Evolutionary conservation across 2,888 invertebrate genomes (phyloP).

Genomic region (Rhorus exstirpatorius): DNA sequence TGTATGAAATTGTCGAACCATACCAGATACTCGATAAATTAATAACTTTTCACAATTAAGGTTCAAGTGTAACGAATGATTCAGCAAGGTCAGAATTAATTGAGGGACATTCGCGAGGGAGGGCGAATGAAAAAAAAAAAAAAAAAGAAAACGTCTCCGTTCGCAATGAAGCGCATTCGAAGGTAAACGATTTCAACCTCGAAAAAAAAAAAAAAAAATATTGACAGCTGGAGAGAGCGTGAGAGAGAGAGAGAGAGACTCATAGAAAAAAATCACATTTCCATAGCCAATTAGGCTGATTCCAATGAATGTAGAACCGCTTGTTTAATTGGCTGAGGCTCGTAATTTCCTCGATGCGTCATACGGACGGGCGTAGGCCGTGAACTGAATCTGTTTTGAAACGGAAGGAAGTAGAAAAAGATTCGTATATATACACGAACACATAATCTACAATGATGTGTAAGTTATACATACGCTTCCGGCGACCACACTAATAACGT

Average conservation of each 20-base stretch:
- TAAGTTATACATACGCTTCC: constrained; percentile 27
- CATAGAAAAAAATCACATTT: constrained; percentile 68
- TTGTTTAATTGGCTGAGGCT: constrained; percentile 75
- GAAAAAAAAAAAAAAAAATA: constrained; percentile 57
- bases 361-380: constrained; percentile 69
- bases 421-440: constrained; percentile 25
- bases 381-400: constrained; percentile 68
- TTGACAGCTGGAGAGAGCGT: background rate
- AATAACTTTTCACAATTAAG: constrained; percentile 16
- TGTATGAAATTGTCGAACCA: background rate
- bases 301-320: constrained; percentile 76
- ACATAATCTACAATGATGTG: background rate
- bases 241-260: constrained; percentile 18
- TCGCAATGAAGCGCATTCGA: constrained; percentile 50
- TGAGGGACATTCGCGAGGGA: constrained; percentile 38
- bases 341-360: constrained; percentile 66
- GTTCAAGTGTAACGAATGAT: constrained; percentile 43
- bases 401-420: constrained; percentile 61
- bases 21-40: background rate
- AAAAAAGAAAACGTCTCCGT: constrained; percentile 32
- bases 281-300: constrained; percentile 79
- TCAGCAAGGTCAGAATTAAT: constrained; percentile 21
- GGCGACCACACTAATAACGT: constrained; percentile 47
- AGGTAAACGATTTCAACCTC: constrained; percentile 62
- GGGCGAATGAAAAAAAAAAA: constrained; percentile 55